Conservation (phyloP, 2,113 vertebrate species). For the Rhinolophus ferrumequinum region DNA sequence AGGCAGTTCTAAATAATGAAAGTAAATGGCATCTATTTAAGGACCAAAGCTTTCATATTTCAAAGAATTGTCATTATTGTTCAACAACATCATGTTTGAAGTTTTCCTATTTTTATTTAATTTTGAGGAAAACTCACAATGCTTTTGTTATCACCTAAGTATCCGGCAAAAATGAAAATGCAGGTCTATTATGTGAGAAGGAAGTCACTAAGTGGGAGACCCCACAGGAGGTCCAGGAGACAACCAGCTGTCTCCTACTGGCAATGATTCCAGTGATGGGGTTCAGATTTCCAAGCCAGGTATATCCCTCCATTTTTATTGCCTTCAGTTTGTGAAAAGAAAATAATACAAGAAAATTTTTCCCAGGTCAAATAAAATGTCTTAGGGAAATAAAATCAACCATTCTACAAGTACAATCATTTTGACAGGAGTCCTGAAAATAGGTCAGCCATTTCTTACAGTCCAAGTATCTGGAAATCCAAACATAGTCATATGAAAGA, state of each 20-base stretch:
- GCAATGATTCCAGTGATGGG: not conserved
- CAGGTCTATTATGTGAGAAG: not conserved
- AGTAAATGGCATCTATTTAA: conserved; percentile 60
- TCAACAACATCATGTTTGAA: conserved; percentile 10
- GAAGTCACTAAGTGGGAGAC: not conserved
- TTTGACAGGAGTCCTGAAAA: conserved; percentile 49
- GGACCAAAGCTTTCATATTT: conserved; percentile 35
- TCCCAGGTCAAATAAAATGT: conserved; percentile 8
- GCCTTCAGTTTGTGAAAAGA: not conserved
- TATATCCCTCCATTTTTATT: not conserved
- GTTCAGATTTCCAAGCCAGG: not conserved
- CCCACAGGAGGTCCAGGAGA: not conserved
- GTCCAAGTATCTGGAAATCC: conserved; percentile 5
- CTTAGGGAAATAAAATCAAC: conserved; percentile 43
- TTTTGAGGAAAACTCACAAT: conserved; percentile 21
- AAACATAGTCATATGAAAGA: not conserved
- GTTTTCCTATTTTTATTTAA: not conserved
- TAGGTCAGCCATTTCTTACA: conserved; percentile 12
- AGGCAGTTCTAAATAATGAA: conserved; percentile 59
- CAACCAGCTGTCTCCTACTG: not conserved
- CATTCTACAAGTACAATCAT: conserved; percentile 9
- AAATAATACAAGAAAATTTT: conserved; percentile 20
- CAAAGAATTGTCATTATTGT: not conserved
- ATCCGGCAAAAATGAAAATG: not conserved
- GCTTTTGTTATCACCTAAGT: not conserved